Base-by-base conservation (phyloP, 1,140 invertebrate species). In the Andrena cerasifolii region DNA sequence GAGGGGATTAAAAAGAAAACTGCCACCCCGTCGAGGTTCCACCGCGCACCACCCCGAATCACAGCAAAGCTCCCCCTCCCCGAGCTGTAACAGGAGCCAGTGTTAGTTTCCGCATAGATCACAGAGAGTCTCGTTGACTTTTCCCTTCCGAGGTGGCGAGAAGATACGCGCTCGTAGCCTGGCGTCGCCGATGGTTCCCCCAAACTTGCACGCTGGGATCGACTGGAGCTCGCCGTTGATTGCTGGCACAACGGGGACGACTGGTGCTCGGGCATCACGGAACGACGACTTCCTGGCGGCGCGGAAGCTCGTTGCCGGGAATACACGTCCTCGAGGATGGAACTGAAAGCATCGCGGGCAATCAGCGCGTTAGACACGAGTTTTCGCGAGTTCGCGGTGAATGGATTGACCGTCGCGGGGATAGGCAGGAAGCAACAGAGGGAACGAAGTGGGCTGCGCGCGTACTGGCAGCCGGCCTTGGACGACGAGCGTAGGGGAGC, bases 241-340 rank as follows among this genome's bases (percentile, higher is more conserved):
- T 45, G 53, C 6, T 26, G n/a, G 65, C 61, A 67, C 58, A 63
- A 53, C 83, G 79, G 36, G n/a, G 45, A 49, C 58, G 65, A 53
- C 58, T 62, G 51, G n/a, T 58, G 16, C n/a, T 8, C 28, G 21
- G 51, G 47, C 3, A 12, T 18, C 51, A 67, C 10, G 68, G 4
- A 40, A 63, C 61, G 67, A 73, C 66, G 81, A 76, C 33, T 74
- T 56, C 59, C 58, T 24, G 45, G 24, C 58, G 36, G 54, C 56
- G 67, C 59, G 82, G 62, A 53, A 59, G 62, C 40, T 81, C 81
- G 80, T 68, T 43, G 56, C 26, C 21, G 73, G 59, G 66, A 47
- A 80, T 62, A 71, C 16, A 78, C 36, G 75, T 61, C 73, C 53
- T 78, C 68, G 88, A 88, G 85, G 61, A 89, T 89, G 88, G 87